Conservation (phyloP, 2,113 vertebrate species). For the Atlantisia rogersi region DNA sequence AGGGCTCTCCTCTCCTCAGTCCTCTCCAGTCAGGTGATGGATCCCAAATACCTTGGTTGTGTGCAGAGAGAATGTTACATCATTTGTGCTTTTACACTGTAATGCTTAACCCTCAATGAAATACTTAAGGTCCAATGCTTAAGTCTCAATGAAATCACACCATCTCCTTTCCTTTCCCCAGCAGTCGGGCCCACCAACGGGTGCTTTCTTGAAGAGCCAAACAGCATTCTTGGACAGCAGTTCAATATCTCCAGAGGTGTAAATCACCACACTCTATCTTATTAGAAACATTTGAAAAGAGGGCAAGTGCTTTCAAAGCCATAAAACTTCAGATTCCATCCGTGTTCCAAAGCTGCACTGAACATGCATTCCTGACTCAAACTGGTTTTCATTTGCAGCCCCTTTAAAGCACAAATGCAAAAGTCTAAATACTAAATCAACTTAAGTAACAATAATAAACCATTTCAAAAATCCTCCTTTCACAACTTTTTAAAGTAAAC, state of each 20-base stretch:
- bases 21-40: conserved; percentile 10
- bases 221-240: conserved; percentile 71
- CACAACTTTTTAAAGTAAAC: background rate
- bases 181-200: conserved; percentile 42
- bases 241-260: conserved; percentile 70
- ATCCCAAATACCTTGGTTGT: background rate
- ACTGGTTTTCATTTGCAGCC: conserved; percentile 75
- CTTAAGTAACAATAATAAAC: conserved; percentile 41
- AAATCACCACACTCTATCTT: conserved; percentile 72
- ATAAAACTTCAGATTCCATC: conserved; percentile 70
- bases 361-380: conserved; percentile 51
- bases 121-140: background rate
- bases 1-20: background rate
- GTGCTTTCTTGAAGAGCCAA: conserved; percentile 67
- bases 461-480: background rate
- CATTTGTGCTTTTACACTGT: conserved; percentile 30
- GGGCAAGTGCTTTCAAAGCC: conserved; percentile 50
- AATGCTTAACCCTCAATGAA: conserved; percentile 39
- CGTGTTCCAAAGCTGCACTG: conserved; percentile 61
- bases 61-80: conserved; percentile 38
- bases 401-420: conserved; percentile 59
- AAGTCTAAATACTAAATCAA: conserved; percentile 37
- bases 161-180: background rate
- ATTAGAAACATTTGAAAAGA: conserved; percentile 77
- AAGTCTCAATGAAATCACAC: conserved; percentile 59